These are phyloP conservation scores for Arenicola marina DNA, from an alignment of 2,888 invertebrate species.

Conservation along the genomic window DNA sequence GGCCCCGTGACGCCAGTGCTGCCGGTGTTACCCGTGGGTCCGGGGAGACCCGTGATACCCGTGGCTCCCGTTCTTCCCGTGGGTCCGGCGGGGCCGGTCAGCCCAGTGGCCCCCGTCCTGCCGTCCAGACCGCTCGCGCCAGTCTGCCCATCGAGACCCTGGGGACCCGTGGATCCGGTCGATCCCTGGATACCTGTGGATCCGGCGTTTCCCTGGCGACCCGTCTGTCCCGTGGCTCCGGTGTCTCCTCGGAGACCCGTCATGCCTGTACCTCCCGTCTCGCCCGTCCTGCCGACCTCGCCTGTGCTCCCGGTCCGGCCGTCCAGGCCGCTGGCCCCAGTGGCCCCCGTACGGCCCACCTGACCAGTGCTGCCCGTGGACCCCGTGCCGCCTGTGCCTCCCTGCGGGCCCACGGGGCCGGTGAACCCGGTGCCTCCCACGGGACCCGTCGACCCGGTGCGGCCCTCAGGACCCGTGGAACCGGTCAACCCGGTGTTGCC, in stretches of 20 bases:
- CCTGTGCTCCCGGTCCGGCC: constrained; percentile 6
- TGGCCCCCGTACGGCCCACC: constrained; percentile 19
- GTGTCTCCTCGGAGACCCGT: constrained; percentile 20
- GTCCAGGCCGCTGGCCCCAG: constrained; percentile 22
- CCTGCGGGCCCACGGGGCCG: constrained; percentile 19
- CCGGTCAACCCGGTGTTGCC: constrained; percentile 6
- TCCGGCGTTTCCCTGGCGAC: not conserved
- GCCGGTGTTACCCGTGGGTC: constrained; percentile 11
- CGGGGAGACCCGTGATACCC: constrained; percentile 7
- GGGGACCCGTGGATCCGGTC: no score
- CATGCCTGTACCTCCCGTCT: not conserved
- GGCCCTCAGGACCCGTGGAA: constrained; percentile 3
- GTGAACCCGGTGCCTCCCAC: constrained; percentile 5
- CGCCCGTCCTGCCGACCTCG: not conserved
- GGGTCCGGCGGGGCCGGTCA: no score
- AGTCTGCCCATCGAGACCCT: no score
- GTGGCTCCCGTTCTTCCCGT: constrained; percentile 8
- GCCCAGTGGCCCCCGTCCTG: no score
- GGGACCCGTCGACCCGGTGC: constrained; percentile 6
- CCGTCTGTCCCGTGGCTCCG: not conserved
- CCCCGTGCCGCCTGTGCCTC: constrained; percentile 21
- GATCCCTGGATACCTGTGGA: constrained; percentile 10
- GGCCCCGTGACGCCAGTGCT: constrained; percentile 13
- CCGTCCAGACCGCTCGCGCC: no score
- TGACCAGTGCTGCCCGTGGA: constrained; percentile 4